Base-by-base conservation (phyloP, 2,888 invertebrate species). In the Arge pagana region DNA sequence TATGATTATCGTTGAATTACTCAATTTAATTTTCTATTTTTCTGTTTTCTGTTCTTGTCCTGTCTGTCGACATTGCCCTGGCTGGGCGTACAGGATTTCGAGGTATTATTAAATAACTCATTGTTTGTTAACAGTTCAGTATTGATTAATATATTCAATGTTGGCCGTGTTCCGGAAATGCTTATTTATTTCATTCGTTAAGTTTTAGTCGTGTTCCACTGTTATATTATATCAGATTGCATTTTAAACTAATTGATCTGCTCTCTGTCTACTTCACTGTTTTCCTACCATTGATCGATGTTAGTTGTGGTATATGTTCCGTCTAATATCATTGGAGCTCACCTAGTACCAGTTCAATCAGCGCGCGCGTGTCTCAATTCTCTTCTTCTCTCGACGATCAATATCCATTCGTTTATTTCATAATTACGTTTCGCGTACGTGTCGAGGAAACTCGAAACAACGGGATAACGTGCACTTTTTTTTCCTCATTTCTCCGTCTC, bases 41-140 rank as follows among this genome's bases (percentile, higher is more conserved):
- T 85, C 82, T 84, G 82, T 82, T 85, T 82, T 84, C 82, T 85
- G 83, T 85, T 80, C 81, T 84, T 82, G 82, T 82, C 82, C 82
- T 82, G 82, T 85, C 83, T 83, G 83, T 81, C 80, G 77, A 82
- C 84, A 81, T 79, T 81, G 79, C 68, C 70, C 70, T 81, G 81
- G 81, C 81, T 82, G 83, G 82, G 82, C 82, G 82, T 81, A 77
- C 84, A 87, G 90, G 90, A 90, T 85, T 90, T 89, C 85, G 90
- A 90, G 90, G 90, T 90, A 90, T 82, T 72, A 69, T 65, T 66
- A 68, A 73, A 70, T 64, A 65, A 70, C 68, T 70, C 66, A 72
- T 67, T 72, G 68, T 73, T 70, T 70, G 68, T 71, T 70, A 71
- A 19, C 58, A 62, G 59, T 66, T 65, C 65, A 61, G 62, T 70